Evolutionary conservation across 2,113 vertebrate genomes (phyloP).

Genomic region (Syngnathus typhle): DNA sequence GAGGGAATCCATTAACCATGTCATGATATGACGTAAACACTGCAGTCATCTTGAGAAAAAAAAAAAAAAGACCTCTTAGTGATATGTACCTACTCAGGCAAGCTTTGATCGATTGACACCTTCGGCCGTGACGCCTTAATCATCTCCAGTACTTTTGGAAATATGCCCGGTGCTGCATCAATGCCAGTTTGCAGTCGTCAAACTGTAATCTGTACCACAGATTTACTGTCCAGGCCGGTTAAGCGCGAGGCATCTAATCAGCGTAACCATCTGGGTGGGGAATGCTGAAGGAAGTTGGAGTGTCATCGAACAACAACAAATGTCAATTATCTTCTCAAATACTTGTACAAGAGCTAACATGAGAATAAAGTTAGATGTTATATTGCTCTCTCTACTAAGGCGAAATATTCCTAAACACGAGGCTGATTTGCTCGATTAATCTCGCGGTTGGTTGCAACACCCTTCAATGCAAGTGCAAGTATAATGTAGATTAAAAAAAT

Average conservation of each 20-base stretch:
- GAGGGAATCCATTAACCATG: constrained; percentile 1
- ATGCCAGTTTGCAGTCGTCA: constrained; percentile 37
- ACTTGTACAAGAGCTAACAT: neutral
- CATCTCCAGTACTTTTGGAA: constrained; percentile 25
- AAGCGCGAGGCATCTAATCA: constrained; percentile 47
- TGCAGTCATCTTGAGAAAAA: neutral
- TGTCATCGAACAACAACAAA: neutral
- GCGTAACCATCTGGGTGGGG: constrained; percentile 17
- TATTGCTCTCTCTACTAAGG: neutral
- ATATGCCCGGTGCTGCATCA: constrained; percentile 36
- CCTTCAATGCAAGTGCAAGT: neutral
- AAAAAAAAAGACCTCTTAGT: constrained; percentile 4
- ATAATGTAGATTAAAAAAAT: no score
- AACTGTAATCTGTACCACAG: constrained; percentile 39
- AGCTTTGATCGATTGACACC: constrained; percentile 2
- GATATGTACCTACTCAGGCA: constrained; percentile 13
- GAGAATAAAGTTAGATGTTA: neutral
- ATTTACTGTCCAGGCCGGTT: constrained; percentile 41
- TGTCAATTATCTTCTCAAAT: neutral
- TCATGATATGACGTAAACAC: neutral
- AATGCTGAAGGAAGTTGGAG: constrained; percentile 13
- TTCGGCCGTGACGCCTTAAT: constrained; percentile 3
- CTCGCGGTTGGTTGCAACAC: neutral
- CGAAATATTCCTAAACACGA: neutral
- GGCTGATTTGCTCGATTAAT: neutral